A percentile compares a stretch with the other conserved stretches of the same genome.
phyloP scores from a whole-genome alignment of 2,113 vertebrate genomes.

The Protobothrops flavoviridis region DNA sequence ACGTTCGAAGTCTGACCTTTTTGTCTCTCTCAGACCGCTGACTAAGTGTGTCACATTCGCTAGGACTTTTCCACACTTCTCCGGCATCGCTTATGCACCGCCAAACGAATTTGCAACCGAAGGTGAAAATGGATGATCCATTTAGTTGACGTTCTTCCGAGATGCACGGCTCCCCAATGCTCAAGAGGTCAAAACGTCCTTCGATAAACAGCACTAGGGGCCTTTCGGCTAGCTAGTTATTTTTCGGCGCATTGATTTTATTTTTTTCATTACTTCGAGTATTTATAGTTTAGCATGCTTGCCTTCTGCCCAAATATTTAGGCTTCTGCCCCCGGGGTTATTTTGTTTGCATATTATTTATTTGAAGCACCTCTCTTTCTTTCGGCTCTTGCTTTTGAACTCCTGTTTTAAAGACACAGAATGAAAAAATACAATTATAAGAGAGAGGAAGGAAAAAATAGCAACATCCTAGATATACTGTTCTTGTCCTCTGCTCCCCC shows the following conservation, averaged over 20 bases:
- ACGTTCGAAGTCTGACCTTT: constrained; percentile 26
- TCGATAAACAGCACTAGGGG: not conserved
- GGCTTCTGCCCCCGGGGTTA: not conserved
- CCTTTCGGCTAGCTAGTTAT: not conserved
- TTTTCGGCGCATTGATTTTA: not conserved
- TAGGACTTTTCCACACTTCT: constrained; percentile 46
- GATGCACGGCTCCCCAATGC: too few relatives aligned
- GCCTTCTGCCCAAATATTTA: not conserved
- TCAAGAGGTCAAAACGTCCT: not conserved
- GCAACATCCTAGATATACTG: not conserved
- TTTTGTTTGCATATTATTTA: not conserved
- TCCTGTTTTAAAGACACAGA: not conserved
- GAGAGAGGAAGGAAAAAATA: not conserved
- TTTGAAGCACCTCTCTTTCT: not conserved
- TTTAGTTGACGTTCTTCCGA: not conserved
- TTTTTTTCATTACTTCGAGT: not conserved
- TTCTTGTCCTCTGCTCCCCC: not conserved
- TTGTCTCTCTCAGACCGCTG: constrained; percentile 49
- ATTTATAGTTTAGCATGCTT: not conserved
- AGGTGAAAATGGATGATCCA: not conserved
- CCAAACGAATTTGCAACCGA: not conserved
- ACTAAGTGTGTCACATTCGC: constrained; percentile 50
- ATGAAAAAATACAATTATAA: not conserved
- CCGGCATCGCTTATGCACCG: not conserved
- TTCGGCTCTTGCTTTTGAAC: not conserved